Percentiles rank a stretch among this genome's conserved stretches.
phyloP scores from a whole-genome alignment of 2,113 vertebrate species.

The Vombatus ursinus region DNA sequence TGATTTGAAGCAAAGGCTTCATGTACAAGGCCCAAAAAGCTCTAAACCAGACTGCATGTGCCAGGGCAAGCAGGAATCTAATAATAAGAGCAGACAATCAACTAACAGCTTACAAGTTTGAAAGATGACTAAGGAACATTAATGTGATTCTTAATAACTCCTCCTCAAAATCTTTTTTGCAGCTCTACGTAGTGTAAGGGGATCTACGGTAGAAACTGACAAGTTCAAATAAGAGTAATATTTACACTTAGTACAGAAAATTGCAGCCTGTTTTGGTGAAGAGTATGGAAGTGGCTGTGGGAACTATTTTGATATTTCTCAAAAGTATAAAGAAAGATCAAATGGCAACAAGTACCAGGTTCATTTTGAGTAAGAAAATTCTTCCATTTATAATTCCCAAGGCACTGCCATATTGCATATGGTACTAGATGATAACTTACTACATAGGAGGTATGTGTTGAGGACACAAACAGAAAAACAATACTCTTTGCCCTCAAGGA shows the following conservation, averaged over 20 bases:
- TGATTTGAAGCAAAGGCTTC: not conserved
- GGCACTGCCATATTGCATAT: no score
- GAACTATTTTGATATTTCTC: no score
- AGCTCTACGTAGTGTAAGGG: accelerated
- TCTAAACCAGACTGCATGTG: not conserved
- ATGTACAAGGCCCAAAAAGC: not conserved
- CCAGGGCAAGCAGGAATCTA: not conserved
- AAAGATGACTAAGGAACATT: not conserved
- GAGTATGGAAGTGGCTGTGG: not conserved
- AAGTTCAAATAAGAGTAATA: not conserved
- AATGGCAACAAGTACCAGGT: not conserved
- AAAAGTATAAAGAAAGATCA: not conserved
- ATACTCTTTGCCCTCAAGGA: accelerated
- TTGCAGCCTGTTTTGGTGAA: not conserved
- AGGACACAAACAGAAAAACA: not conserved
- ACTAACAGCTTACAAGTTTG: not conserved
- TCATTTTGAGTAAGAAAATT: no score
- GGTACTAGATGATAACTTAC: no score
- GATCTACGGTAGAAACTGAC: not conserved
- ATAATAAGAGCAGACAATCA: no score
- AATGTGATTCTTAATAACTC: not conserved
- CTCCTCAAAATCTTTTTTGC: not conserved
- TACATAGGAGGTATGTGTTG: no score
- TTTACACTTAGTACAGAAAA: not conserved
- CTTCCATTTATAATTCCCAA: no score